Evolutionary conservation across 1,140 invertebrate species (phyloP).

Genomic region (Orchesella cincta): DNA sequence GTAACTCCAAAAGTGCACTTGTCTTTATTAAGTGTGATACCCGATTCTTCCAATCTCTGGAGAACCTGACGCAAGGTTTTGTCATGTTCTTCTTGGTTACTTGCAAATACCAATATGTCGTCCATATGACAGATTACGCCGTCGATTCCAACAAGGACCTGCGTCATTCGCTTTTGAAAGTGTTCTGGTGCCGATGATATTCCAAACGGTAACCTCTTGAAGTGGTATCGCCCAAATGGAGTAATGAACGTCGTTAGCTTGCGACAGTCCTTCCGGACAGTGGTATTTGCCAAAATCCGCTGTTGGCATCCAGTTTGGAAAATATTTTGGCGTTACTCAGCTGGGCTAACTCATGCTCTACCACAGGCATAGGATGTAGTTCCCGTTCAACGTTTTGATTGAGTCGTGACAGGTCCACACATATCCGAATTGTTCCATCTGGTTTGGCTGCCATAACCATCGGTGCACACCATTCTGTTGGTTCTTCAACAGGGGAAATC

Average conservation of each 20-base stretch:
- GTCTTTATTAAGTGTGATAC: conserved; percentile 53
- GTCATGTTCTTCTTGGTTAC: conserved; percentile 51
- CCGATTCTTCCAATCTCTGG: conserved; percentile 49
- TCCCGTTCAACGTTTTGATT: conserved; percentile 52
- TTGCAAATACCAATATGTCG: conserved; percentile 52
- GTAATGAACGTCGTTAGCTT: conserved; percentile 58
- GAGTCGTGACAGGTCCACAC: conserved; percentile 55
- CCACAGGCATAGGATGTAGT: conserved; percentile 26
- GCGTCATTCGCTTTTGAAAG: conserved; percentile 46
- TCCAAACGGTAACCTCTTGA: conserved; percentile 56
- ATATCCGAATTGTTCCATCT: conserved; percentile 55
- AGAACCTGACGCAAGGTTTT: conserved; percentile 45
- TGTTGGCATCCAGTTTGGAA: conserved; percentile 54
- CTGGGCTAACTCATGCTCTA: conserved; percentile 34
- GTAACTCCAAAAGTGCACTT: conserved; percentile 54
- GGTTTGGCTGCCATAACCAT: neutral
- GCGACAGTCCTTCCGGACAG: conserved; percentile 54
- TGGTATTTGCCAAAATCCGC: conserved; percentile 57
- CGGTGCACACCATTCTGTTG: conserved; percentile 51
- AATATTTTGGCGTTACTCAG: conserved; percentile 47
- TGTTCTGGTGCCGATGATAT: conserved; percentile 54
- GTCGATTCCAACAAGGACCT: conserved; percentile 50
- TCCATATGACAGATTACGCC: conserved; percentile 51
- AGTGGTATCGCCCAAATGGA: conserved; percentile 56
- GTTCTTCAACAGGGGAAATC: conserved; percentile 52